Evolutionary conservation across 1,140 invertebrate genomes (phyloP), one percentile per base, ranked within the genome.

Genomic region (Amphibalanus amphitrite): DNA sequence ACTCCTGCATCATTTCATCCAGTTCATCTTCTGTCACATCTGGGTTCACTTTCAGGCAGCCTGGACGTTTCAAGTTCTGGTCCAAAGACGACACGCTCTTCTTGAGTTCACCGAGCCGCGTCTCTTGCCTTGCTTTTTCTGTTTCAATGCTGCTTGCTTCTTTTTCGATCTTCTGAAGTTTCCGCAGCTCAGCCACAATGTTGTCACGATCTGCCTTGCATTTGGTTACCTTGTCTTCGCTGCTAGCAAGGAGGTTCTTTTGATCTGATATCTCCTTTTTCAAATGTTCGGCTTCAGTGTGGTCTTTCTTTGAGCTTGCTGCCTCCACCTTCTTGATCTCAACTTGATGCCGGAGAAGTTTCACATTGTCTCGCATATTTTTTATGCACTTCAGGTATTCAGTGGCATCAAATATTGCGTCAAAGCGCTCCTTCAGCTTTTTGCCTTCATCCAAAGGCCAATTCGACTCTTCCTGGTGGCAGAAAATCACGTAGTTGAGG

Each of bases 371-470:
- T 69, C 85, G 85, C 0, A 96, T 86, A 17, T 81, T 82, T 69
- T 98, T 93, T 71, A 97, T 83, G 72, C 91, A 93, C 80, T 95
- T 96, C 71, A 95, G 94, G 78, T 95, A 98, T 77, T 89, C 88
- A 8, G 88, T 88, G 4, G 95, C 90, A 76, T 95, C 93, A 84
- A 99, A 99, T 73, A 99, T 98, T 69, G 92, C 92, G 87, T 99
- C 97, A 84, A 99, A 98, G 75, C 89, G 90, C 70, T 93, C 87
- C 79, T 99, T 99, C 0, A 99, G 82, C 77, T 90, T 89, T 80
- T 95, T 95, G 0, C 89, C 90, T 82, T 97, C 92, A 80, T 94
- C 91, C 47, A 98, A 82, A 1, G 97, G 96, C 95, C 97, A 99
- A 78, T 88, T 90, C 0, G 94, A 90, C 73, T 98, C 95, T 81